A percentile compares a stretch with the other conserved stretches of the same genome.
phyloP scores from a whole-genome alignment of 2,888 invertebrate species.

The Platynereis dumerilii region DNA sequence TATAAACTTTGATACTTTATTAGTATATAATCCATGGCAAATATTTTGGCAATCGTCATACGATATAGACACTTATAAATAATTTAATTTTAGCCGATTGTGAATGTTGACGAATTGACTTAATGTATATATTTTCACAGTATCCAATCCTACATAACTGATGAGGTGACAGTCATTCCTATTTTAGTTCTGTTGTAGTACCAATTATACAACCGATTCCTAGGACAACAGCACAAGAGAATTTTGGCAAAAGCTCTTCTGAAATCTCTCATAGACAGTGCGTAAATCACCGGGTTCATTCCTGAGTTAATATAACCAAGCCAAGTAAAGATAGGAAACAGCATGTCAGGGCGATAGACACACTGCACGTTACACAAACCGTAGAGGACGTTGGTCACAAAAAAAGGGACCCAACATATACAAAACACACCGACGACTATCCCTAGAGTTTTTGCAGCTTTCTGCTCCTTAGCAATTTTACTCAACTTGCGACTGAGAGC shows the following conservation, averaged over 20 bases:
- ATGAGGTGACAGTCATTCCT: too few species aligned
- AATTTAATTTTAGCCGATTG: too few species aligned
- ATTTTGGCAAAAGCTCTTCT: constrained; percentile 86
- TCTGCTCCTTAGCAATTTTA: constrained; percentile 96
- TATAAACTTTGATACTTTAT: too few species aligned
- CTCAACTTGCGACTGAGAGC: constrained; percentile 90
- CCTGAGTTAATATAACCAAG: constrained; percentile 63
- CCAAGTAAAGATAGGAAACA: constrained; percentile 62
- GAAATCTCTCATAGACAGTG: constrained; percentile 97
- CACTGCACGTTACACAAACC: constrained; percentile 80
- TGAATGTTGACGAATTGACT: too few species aligned
- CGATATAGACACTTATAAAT: too few species aligned
- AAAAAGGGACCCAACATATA: constrained; percentile 96
- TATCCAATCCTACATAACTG: too few species aligned
- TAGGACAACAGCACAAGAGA: constrained; percentile 70
- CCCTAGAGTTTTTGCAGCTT: constrained; percentile 95
- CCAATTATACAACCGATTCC: constrained; percentile 35
- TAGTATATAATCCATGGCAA: too few species aligned
- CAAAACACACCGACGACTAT: constrained; percentile 98
- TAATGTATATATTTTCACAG: too few species aligned
- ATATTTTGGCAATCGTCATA: too few species aligned
- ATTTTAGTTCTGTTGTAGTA: constrained; percentile 4
- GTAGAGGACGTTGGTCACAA: constrained; percentile 89
- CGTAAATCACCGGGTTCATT: constrained; percentile 86
- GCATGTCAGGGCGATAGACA: constrained; percentile 47